phyloP scores from a whole-genome alignment of 2,888 invertebrate species.

The Drosophila sordidapex region DNA sequence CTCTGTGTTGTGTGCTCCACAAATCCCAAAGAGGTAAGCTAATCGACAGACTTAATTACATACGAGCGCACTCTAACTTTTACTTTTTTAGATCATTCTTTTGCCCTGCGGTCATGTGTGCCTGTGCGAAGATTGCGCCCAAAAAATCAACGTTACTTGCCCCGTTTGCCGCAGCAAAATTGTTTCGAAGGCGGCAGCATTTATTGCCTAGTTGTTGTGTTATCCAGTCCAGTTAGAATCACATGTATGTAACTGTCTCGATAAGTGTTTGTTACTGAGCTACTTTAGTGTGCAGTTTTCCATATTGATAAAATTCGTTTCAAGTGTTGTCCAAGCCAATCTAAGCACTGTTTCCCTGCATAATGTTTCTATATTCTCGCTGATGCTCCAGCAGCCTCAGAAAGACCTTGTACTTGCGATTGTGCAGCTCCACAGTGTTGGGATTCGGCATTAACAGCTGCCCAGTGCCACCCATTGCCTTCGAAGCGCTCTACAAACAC shows the following conservation, averaged over 20 bases:
- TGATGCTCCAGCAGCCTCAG: conserved; percentile 93
- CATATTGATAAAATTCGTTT: conserved; percentile 52
- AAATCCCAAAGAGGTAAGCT: conserved; percentile 91
- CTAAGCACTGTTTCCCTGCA: conserved; percentile 84
- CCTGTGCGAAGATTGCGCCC: conserved; percentile 93
- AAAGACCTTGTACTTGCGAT: conserved; percentile 94
- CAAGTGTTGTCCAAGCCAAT: conserved; percentile 34
- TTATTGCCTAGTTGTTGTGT: conserved; percentile 87
- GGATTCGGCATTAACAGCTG: conserved; percentile 88
- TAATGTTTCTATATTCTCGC: conserved; percentile 88
- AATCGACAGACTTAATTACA: background rate
- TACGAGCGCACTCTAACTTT: background rate
- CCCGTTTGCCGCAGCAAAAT: conserved; percentile 92
- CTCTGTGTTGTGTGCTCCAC: conserved; percentile 94
- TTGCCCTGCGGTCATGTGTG: conserved; percentile 96
- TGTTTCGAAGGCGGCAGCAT: conserved; percentile 90
- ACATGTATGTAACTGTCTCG: conserved; percentile 27
- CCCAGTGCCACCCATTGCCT: conserved; percentile 92
- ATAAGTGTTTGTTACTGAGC: conserved; percentile 39
- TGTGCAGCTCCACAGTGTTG: conserved; percentile 89
- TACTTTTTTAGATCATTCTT: conserved; percentile 88
- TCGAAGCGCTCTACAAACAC: conserved; percentile 85
- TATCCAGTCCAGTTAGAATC: conserved; percentile 6
- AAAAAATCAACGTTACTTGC: conserved; percentile 89
- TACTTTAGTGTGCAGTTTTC: conserved; percentile 33